phyloP scores from a whole-genome alignment of 2,797 vertebrate species.

The Emydoidea blandingii region DNA sequence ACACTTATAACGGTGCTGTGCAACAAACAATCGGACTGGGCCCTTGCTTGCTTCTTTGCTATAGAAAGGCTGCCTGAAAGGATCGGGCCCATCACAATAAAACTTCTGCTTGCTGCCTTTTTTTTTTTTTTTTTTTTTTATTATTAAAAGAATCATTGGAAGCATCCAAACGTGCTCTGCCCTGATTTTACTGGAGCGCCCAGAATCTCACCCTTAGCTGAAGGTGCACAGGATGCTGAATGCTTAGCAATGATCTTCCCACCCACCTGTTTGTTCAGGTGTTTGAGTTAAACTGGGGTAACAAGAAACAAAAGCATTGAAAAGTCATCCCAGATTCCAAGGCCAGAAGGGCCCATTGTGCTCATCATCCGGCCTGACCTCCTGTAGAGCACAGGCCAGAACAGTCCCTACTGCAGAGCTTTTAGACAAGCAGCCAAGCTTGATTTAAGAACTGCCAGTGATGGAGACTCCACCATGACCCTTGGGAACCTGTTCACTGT shows the following conservation, averaged over 20 bases:
- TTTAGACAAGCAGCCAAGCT: too few relatives aligned
- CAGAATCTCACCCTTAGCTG: background rate
- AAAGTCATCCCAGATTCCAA: background rate
- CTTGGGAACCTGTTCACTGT: too few relatives aligned
- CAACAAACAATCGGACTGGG: background rate
- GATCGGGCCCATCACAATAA: background rate
- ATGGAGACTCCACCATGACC: too few relatives aligned
- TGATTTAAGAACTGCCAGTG: too few relatives aligned
- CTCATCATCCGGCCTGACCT: too few relatives aligned
- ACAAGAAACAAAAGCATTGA: background rate
- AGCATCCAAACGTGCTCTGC: background rate
- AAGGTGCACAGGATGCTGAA: background rate
- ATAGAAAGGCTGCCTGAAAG: background rate
- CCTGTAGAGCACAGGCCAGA: too few relatives aligned
- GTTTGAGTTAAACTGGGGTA: background rate
- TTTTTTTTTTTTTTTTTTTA: background rate
- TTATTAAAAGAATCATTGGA: background rate
- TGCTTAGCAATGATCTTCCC: background rate
- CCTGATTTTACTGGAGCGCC: too few relatives aligned
- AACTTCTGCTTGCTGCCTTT: background rate
- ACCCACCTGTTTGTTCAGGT: background rate
- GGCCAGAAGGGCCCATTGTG: too few relatives aligned
- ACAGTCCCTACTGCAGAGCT: too few relatives aligned
- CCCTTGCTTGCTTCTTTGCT: background rate
- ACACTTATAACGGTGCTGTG: conserved; percentile 31